A percentile compares a stretch with the other conserved stretches of the same genome.
Conservation (phyloP, 2,888 invertebrate genomes). For the Pristionchus japonicus region DNA sequence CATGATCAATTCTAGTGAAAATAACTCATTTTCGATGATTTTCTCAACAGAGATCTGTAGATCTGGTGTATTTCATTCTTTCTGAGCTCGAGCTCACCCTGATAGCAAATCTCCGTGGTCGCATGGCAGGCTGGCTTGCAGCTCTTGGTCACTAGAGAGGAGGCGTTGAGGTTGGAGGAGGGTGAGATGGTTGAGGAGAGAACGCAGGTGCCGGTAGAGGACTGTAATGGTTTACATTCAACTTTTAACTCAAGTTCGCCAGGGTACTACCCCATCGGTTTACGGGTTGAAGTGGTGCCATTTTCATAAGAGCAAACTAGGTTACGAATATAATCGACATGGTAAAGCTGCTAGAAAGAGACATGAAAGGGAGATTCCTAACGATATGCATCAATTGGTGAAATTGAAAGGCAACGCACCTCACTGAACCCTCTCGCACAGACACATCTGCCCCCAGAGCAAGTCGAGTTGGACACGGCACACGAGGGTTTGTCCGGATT, state of each 20-base stretch:
- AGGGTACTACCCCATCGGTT: too few species aligned
- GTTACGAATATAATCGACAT: too few species aligned
- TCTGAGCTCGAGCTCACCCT: neutral
- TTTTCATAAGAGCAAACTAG: too few species aligned
- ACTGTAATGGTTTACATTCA: neutral
- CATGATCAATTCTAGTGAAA: neutral
- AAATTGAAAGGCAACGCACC: too few species aligned
- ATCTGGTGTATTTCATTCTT: too few species aligned
- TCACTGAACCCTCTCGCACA: constrained; percentile 3
- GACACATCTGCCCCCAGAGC: constrained; percentile 4
- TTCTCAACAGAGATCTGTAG: too few species aligned
- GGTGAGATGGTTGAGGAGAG: neutral
- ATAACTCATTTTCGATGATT: neutral
- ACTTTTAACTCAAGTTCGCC: neutral
- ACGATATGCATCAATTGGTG: too few species aligned
- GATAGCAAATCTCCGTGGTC: constrained; percentile 7
- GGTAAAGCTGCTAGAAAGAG: too few species aligned
- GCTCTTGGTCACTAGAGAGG: neutral
- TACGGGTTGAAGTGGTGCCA: neutral
- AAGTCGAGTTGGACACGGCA: neutral
- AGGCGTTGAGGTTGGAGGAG: neutral
- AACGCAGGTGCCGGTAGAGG: neutral
- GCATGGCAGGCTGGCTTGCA: constrained; percentile 35
- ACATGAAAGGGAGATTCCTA: too few species aligned
- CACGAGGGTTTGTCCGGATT: constrained; percentile 21